Evolutionary conservation across 2,797 vertebrate genomes (phyloP).

Genomic region (Menidia menidia): DNA sequence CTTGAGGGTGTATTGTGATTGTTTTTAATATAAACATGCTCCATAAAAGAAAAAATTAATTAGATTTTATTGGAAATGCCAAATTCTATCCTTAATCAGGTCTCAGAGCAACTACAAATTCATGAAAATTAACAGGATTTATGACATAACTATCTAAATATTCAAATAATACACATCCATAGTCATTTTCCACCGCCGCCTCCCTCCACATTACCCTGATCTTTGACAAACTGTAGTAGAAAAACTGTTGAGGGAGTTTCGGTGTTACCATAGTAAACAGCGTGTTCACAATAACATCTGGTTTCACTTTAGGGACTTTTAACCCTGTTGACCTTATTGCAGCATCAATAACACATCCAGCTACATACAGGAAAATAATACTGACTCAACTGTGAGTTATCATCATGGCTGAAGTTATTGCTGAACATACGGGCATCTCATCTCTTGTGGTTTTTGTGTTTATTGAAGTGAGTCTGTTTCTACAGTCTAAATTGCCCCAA

Average conservation of each 20-base stretch:
- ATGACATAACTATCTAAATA: background rate
- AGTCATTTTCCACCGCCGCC: background rate
- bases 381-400: slow-evolving; percentile 55
- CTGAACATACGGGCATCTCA: slow-evolving; percentile 50
- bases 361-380: slow-evolving; percentile 43
- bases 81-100: no score
- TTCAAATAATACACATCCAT: background rate
- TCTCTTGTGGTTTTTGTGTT: slow-evolving; percentile 66
- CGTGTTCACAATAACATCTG: slow-evolving; percentile 56
- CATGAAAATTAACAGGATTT: no score
- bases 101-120: no score
- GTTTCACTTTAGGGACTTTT: slow-evolving; percentile 53
- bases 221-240: slow-evolving; percentile 20
- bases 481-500: slow-evolving; percentile 47
- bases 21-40: no score
- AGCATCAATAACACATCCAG: slow-evolving; percentile 50
- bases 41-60: no score
- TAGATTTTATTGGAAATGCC: no score
- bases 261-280: slow-evolving; percentile 44
- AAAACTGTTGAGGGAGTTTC: slow-evolving; percentile 21
- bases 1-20: no score
- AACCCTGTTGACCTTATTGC: slow-evolving; percentile 54
- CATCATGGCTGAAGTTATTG: slow-evolving; percentile 46
- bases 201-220: background rate
- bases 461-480: slow-evolving; percentile 61